These are phyloP conservation scores for Leguminivora glycinivorella DNA, from an alignment of 1,140 invertebrate genomes.

Conservation along the genomic window DNA sequence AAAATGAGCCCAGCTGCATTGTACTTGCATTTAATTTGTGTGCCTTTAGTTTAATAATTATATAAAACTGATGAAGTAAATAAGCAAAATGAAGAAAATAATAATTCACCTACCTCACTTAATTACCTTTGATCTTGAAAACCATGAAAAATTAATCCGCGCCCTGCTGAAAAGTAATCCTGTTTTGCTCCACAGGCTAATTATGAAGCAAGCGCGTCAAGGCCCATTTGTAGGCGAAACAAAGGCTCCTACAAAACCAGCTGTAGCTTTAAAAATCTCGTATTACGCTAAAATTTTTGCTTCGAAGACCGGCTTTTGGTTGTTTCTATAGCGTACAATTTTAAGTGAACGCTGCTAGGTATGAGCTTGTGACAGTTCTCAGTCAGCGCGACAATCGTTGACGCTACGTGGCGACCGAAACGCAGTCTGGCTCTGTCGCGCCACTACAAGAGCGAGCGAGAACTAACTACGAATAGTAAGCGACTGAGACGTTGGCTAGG, in stretches of 20 bases:
- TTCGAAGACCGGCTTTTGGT: not conserved
- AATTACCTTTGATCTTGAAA: not conserved
- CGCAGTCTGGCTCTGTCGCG: too few species aligned
- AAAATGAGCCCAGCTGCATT: too few species aligned
- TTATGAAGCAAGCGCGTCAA: conserved; percentile 23
- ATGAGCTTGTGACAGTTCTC: not conserved
- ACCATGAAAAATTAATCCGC: not conserved
- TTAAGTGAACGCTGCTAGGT: not conserved
- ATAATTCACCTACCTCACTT: not conserved
- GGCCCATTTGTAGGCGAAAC: conserved; percentile 19
- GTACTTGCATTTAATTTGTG: too few species aligned
- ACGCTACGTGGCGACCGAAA: too few species aligned
- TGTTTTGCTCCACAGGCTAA: conserved; percentile 24
- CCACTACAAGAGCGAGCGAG: too few species aligned
- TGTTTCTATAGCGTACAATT: not conserved
- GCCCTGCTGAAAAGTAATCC: conserved; percentile 9
- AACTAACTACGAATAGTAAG: too few species aligned
- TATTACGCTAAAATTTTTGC: not conserved
- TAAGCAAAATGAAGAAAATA: not conserved
- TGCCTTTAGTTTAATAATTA: too few species aligned
- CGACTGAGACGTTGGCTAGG: too few species aligned
- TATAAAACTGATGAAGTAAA: not conserved
- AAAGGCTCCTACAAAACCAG: conserved; percentile 5
- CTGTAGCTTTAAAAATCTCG: not conserved
- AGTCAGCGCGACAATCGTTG: too few species aligned